phyloP scores from a whole-genome alignment of 2,888 invertebrate species.

The Yponomeuta cagnagella region DNA sequence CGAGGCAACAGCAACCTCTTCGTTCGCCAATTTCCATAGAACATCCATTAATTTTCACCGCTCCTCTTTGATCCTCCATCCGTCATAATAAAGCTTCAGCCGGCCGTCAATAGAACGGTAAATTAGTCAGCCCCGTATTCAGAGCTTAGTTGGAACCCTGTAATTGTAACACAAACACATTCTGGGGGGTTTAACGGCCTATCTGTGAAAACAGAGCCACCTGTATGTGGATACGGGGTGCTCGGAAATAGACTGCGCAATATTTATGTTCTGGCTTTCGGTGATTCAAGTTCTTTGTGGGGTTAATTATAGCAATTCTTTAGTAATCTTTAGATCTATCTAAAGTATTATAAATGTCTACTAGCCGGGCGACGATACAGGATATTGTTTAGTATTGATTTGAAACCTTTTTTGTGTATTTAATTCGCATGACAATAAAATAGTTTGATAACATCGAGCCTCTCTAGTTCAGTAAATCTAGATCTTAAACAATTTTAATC shows the following conservation, averaged over 20 bases:
- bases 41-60: no score
- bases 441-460: no score
- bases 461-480: no score
- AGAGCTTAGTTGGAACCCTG: background rate
- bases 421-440: no score
- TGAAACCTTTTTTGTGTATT: no score
- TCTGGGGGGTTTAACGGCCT: background rate
- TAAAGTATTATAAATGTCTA: no score
- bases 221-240: background rate
- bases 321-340: background rate
- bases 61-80: no score
- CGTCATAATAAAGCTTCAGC: background rate
- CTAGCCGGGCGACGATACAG: no score
- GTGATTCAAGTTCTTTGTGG: background rate
- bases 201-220: background rate
- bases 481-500: no score
- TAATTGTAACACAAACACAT: conserved; percentile 1
- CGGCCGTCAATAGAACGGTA: background rate
- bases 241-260: background rate
- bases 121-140: background rate
- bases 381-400: no score
- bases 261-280: background rate
- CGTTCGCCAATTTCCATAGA: no score
- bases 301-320: background rate
- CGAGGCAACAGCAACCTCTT: no score